A percentile compares a stretch with the other conserved stretches of the same genome.
Evolutionary conservation across 2,888 invertebrate genomes (phyloP).

Genomic region (Aquatica leii): DNA sequence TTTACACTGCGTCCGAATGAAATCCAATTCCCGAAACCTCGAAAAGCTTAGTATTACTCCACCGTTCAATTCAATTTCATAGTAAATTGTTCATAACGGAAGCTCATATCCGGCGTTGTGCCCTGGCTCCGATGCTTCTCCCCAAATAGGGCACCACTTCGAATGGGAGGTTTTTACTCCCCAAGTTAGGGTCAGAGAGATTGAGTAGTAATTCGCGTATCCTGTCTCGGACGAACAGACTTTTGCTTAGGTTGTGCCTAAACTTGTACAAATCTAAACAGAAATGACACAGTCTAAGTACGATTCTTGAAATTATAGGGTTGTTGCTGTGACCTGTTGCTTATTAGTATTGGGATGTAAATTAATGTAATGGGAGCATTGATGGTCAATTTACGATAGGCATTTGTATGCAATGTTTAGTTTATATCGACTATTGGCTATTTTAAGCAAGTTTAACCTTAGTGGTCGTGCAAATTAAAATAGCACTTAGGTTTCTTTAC

Average conservation of each 20-base stretch:
- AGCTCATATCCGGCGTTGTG: conserved; percentile 79
- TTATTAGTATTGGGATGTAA: conserved; percentile 41
- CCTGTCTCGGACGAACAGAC: conserved; percentile 46
- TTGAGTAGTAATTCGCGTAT: conserved; percentile 50
- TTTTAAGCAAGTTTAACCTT: conserved; percentile 13
- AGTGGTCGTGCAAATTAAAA: not conserved
- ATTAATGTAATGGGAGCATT: conserved; percentile 42
- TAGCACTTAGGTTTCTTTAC: too few relatives aligned
- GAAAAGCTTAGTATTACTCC: conserved; percentile 51
- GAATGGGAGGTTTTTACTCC: conserved; percentile 37
- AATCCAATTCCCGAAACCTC: conserved; percentile 52
- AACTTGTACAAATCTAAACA: conserved; percentile 11
- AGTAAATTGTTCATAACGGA: conserved; percentile 85
- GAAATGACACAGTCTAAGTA: conserved; percentile 28
- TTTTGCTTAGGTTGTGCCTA: conserved; percentile 43
- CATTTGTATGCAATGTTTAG: conserved; percentile 18
- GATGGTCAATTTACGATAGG: conserved; percentile 29
- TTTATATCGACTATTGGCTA: conserved; percentile 5
- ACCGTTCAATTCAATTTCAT: conserved; percentile 60
- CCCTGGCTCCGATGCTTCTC: conserved; percentile 42
- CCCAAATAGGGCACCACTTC: conserved; percentile 34
- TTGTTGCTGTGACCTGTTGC: conserved; percentile 37
- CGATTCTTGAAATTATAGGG: conserved; percentile 19
- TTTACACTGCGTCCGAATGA: conserved; percentile 38
- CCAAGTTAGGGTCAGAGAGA: conserved; percentile 43